Evolutionary conservation across 2,888 invertebrate genomes (phyloP), one percentile per base, ranked within the genome.

Genomic region (Apocheima hispidaria): DNA sequence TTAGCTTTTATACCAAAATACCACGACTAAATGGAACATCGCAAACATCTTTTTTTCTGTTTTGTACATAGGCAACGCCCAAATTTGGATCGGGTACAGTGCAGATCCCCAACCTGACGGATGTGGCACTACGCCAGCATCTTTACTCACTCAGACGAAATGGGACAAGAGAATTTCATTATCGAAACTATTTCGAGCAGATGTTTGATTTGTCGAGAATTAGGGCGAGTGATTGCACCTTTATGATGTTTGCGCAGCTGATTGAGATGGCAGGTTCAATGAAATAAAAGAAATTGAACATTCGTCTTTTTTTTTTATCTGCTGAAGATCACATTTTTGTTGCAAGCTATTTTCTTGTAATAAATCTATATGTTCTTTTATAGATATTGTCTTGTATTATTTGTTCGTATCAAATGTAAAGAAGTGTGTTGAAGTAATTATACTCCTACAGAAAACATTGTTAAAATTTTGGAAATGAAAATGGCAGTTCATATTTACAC

Each of bases 111-210:
- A 21, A 41, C 21, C 21, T 79, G 78, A 81, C 77, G 51, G 72
- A 71, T 78, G 81, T 88, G 88, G 88, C 88, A 82, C 69, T 16
- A 71, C 67, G 87, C 88, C 88, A 86, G 76, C 82, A 79, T 79
- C 82, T 79, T 75, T 65, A 65, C 74, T 35, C 67, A 65, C 74
- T 72, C 75, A 74, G 68, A 75, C 70, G 70, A 80, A 84, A 79
- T 75, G 82, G 82, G 74, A 73, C 75, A 75, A 69, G 79, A 80
- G 87, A 88, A 90, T 89, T 88, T 86, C 82, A 88, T 88, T 87
- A 89, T 83, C 23, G 51, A n/a, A 84, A 87, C 84, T 84, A 85
- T 87, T 84, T 78, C 74, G 63, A 61, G 63, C 50, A 60, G 59
- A 61, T 64, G 60, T 66, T 71, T 71, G 72, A 72, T 70, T 65